Percentiles rank a stretch among this genome's conserved stretches.
Evolutionary conservation across 2,797 vertebrate species (phyloP).

Genomic region (Girardinus metallicus): DNA sequence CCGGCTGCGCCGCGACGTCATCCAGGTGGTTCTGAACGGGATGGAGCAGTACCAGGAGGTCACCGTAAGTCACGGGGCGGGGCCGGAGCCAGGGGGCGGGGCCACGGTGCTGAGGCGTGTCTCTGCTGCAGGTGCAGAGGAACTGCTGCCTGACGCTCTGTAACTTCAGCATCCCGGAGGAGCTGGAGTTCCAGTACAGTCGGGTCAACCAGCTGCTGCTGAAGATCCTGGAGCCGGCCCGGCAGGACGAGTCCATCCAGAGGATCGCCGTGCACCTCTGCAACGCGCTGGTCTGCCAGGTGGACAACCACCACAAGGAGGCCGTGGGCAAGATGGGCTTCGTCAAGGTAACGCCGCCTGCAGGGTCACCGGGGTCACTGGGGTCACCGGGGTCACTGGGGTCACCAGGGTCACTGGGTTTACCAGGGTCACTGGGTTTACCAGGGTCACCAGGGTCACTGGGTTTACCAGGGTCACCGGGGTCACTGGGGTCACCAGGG

Average conservation of each 20-base stretch:
- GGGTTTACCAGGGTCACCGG: too few species aligned
- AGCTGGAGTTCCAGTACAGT: constrained; percentile 96
- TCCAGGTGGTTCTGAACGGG: constrained; percentile 96
- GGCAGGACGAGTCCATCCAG: constrained; percentile 98
- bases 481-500: too few species aligned
- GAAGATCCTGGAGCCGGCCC: constrained; percentile 91
- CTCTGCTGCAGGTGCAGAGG: constrained; percentile 87
- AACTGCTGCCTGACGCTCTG: constrained; percentile 98
- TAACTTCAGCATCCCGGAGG: constrained; percentile 98
- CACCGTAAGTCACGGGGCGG: constrained; percentile 83
- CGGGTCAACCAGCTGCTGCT: constrained; percentile 94
- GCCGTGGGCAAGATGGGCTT: constrained; percentile 99
- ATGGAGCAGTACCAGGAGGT: constrained; percentile 99
- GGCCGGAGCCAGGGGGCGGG: too few species aligned
- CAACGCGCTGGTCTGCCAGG: constrained; percentile 97
- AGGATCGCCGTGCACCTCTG: constrained; percentile 97
- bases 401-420: too few species aligned
- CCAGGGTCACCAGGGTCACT: too few species aligned
- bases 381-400: too few species aligned
- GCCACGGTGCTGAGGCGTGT: too few species aligned
- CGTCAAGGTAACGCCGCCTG: constrained; percentile 84
- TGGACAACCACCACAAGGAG: constrained; percentile 98
- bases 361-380: too few species aligned
- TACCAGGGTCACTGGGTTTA: too few species aligned
- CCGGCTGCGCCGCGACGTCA: constrained; percentile 90